phyloP scores from a whole-genome alignment of 2,797 vertebrate genomes.

The Gobionotothen gibberifrons region DNA sequence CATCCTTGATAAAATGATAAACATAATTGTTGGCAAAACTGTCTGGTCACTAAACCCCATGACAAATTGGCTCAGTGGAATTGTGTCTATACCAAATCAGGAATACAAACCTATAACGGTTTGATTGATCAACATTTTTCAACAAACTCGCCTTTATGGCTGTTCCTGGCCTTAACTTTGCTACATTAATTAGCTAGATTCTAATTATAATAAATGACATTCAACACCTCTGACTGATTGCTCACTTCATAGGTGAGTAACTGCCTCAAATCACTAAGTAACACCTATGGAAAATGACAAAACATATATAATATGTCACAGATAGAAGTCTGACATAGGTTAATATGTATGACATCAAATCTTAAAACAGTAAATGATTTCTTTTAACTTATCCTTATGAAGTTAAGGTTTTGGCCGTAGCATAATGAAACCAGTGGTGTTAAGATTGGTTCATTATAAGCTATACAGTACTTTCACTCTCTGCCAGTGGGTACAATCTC shows the following conservation, averaged over 20 bases:
- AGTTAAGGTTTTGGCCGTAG: too few relatives aligned
- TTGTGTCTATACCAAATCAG: background rate
- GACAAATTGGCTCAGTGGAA: background rate
- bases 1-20: too few relatives aligned
- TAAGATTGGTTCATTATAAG: too few relatives aligned
- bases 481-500: too few relatives aligned
- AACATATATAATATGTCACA: background rate
- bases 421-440: too few relatives aligned
- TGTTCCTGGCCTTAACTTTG: background rate
- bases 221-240: background rate
- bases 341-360: constrained; percentile 5
- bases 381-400: too few relatives aligned
- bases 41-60: too few relatives aligned
- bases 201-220: background rate
- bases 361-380: background rate
- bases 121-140: background rate
- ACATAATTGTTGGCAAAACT: too few relatives aligned
- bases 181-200: background rate
- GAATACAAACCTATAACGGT: background rate
- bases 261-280: constrained; percentile 5
- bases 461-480: too few relatives aligned
- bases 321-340: constrained; percentile 1
- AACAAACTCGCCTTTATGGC: background rate
- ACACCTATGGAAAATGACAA: background rate
- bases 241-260: background rate